Conservation (phyloP, 2,113 vertebrate species). For the Crotalus horridus region DNA sequence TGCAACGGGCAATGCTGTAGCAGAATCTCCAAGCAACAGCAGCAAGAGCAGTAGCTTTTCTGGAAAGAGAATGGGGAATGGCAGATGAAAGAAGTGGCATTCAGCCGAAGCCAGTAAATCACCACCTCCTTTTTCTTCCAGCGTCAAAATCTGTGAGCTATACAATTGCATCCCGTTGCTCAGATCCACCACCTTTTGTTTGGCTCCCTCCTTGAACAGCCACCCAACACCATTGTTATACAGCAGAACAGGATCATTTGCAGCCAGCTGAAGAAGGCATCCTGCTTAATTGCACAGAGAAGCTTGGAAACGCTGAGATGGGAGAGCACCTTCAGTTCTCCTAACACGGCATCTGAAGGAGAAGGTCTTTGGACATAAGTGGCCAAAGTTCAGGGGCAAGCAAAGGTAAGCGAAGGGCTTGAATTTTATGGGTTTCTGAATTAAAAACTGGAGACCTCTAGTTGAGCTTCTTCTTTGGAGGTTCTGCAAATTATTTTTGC, state of each 20-base stretch:
- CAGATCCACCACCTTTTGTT: background rate
- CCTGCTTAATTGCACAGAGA: background rate
- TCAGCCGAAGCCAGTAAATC: background rate
- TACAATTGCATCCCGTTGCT: background rate
- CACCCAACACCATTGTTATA: background rate
- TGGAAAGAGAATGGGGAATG: no score
- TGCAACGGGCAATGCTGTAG: background rate
- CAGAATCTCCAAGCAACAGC: constrained; percentile 4
- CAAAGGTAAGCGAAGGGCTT: background rate
- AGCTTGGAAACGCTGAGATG: background rate
- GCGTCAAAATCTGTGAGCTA: background rate
- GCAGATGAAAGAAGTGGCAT: background rate
- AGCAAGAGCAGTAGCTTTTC: background rate
- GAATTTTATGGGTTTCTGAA: background rate
- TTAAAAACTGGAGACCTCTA: background rate
- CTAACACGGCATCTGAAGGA: background rate
- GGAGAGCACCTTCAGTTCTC: no score
- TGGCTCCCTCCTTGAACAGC: background rate
- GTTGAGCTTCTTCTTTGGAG: background rate
- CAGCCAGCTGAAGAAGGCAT: no score
- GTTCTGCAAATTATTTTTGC: background rate
- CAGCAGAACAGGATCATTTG: background rate
- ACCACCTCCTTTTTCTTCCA: background rate
- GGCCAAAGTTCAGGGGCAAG: background rate
- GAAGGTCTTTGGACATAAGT: background rate